Evolutionary conservation across 2,797 vertebrate genomes (phyloP).

Genomic region (Sciurus vulgaris): DNA sequence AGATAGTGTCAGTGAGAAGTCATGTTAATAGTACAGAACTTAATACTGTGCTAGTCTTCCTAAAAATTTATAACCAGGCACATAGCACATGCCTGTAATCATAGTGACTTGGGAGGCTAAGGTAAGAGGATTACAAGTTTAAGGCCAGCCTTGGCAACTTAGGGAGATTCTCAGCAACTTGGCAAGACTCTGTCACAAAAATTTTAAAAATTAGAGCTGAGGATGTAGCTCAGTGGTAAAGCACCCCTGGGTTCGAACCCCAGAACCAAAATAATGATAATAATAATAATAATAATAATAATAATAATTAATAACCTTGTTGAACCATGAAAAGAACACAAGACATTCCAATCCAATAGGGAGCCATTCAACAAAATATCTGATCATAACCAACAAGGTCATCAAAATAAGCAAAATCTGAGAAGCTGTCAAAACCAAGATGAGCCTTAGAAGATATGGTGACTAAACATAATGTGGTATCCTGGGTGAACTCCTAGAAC

Average conservation of each 20-base stretch:
- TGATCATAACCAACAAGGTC: not conserved
- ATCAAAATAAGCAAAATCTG: not conserved
- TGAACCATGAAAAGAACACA: not conserved
- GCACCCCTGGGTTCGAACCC: too few species aligned
- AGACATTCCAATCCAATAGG: not conserved
- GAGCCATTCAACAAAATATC: not conserved
- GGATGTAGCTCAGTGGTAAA: too few species aligned
- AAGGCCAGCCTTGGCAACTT: too few species aligned
- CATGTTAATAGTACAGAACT: not conserved
- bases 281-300: too few species aligned
- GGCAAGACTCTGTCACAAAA: too few species aligned
- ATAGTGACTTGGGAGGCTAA: too few species aligned
- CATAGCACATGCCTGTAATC: too few species aligned
- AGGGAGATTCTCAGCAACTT: too few species aligned
- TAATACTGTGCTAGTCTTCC: not conserved
- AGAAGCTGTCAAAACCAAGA: not conserved
- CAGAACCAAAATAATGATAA: too few species aligned
- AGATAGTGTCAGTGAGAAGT: not conserved
- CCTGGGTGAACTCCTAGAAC: not conserved
- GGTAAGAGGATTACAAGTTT: too few species aligned
- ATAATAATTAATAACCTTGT: not conserved
- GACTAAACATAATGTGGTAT: not conserved
- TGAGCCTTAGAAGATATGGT: not conserved
- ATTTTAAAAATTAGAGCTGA: too few species aligned
- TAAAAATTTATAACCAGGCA: not conserved